Evolutionary conservation across 2,797 vertebrate genomes (phyloP).

Genomic region (Sebastes cheni): DNA sequence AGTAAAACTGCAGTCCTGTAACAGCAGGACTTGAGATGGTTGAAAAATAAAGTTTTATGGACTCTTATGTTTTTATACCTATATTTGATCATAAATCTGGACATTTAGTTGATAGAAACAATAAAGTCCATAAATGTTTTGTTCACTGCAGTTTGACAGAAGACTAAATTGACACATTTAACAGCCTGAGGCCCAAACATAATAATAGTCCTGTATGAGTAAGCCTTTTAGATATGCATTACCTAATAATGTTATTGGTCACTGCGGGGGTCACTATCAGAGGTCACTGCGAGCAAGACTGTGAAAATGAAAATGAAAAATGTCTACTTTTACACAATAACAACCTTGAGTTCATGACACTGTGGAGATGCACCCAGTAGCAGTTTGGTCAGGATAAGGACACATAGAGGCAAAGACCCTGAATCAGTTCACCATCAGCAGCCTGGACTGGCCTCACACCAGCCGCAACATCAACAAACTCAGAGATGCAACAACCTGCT

Average conservation of each 20-base stretch:
- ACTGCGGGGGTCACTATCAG: neutral
- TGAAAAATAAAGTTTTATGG: neutral
- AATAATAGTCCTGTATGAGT: neutral
- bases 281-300: neutral
- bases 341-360: neutral
- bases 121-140: neutral
- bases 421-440: constrained; percentile 28
- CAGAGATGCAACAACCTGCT: constrained; percentile 35
- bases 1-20: neutral
- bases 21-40: neutral
- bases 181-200: neutral
- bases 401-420: constrained; percentile 16
- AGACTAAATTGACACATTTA: neutral
- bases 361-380: constrained; percentile 59
- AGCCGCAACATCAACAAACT: constrained; percentile 38
- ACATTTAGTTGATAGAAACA: constrained; percentile 5
- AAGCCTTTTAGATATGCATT: neutral
- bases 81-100: neutral
- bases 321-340: constrained; percentile 19
- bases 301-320: neutral
- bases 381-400: constrained; percentile 11
- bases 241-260: neutral
- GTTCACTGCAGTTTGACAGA: neutral
- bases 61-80: neutral
- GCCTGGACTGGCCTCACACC: constrained; percentile 28